Evolutionary conservation across 2,888 invertebrate species (phyloP).

Genomic region (Itoplectis maculator): DNA sequence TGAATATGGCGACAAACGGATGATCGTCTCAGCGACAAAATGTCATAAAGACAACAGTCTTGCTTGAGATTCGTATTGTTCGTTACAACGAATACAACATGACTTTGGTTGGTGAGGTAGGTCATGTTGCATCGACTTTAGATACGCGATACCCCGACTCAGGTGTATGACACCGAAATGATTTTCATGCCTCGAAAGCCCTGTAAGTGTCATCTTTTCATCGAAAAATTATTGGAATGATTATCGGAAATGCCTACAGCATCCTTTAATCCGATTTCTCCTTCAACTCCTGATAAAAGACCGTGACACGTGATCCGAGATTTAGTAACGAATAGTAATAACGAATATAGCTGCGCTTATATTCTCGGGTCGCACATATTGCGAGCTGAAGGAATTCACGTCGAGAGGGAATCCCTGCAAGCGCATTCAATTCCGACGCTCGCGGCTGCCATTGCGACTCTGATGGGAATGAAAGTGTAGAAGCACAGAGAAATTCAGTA

Average conservation of each 20-base stretch:
- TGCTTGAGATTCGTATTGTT: no score
- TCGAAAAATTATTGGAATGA: neutral
- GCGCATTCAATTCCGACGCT: slow-evolving; percentile 18
- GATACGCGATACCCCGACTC: neutral
- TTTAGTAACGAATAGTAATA: slow-evolving; percentile 16
- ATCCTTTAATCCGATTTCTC: slow-evolving; percentile 1
- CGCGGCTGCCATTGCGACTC: neutral
- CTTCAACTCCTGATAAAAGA: slow-evolving; percentile 1
- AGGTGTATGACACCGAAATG: neutral
- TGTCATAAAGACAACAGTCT: no score
- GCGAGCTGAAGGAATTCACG: slow-evolving; percentile 12
- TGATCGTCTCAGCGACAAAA: no score
- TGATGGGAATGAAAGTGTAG: slow-evolving; percentile 11
- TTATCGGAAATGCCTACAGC: neutral
- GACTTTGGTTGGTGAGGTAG: no score
- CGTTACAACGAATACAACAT: no score
- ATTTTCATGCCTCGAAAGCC: neutral
- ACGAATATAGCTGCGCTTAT: slow-evolving; percentile 17
- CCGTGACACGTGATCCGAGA: neutral
- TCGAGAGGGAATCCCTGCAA: slow-evolving; percentile 25
- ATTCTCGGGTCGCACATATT: slow-evolving; percentile 16
- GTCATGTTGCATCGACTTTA: no score
- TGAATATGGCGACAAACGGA: no score
- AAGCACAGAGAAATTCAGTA: slow-evolving; percentile 19
- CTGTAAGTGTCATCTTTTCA: slow-evolving; percentile 6